These are phyloP conservation scores for Meandrina meandrites DNA, from an alignment of 92 coral and sea anemone genomes.

Conservation along the genomic window DNA sequence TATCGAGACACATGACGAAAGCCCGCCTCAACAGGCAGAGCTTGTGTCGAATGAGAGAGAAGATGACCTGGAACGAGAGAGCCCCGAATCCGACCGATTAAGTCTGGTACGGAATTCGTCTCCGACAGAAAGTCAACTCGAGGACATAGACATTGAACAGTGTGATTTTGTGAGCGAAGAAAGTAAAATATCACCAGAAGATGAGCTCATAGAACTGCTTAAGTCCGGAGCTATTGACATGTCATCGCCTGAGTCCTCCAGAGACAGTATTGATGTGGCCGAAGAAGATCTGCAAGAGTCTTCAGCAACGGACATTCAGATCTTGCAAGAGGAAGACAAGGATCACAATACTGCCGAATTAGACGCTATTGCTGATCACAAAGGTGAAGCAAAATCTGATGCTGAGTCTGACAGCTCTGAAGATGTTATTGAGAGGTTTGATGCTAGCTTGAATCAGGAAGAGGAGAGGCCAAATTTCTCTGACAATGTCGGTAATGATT, in stretches of 20 bases:
- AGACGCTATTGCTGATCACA: neutral
- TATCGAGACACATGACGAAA: neutral
- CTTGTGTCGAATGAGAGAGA: neutral
- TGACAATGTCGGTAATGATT: neutral
- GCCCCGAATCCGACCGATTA: neutral
- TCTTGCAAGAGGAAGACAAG: neutral
- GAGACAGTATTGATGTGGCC: slow-evolving; percentile 20
- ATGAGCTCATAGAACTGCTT: slow-evolving; percentile 78
- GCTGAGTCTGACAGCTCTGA: slow-evolving; percentile 38
- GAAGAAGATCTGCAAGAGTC: neutral
- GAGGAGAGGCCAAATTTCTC: neutral
- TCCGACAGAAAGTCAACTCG: slow-evolving; percentile 70
- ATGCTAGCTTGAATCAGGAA: slow-evolving; percentile 18
- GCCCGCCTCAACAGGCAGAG: neutral
- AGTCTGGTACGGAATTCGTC: slow-evolving; percentile 41
- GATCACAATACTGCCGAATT: neutral
- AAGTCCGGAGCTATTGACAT: slow-evolving; percentile 33
- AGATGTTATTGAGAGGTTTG: slow-evolving; percentile 47
- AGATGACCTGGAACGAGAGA: neutral
- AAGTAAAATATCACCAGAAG: slow-evolving; percentile 64
- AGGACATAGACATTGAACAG: slow-evolving; percentile 84
- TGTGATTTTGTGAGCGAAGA: slow-evolving; percentile 77
- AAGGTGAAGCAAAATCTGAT: neutral
- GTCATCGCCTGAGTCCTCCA: slow-evolving; percentile 37
- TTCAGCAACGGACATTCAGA: neutral